phyloP scores from a whole-genome alignment of 2,113 vertebrate species.

The Speoplatyrhinus poulsoni region DNA sequence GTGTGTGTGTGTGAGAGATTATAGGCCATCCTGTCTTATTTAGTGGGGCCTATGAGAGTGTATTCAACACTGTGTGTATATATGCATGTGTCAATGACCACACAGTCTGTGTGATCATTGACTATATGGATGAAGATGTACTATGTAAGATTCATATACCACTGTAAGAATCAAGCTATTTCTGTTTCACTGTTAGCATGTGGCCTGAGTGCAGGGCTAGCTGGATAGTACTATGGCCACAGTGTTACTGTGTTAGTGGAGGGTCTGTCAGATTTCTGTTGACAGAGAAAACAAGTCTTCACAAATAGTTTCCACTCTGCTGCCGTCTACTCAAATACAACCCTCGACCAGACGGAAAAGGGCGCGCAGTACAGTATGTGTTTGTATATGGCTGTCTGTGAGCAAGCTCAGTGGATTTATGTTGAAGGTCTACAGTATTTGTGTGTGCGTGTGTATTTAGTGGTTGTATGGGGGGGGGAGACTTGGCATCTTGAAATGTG shows the following conservation, averaged over 20 bases:
- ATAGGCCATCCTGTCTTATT: background rate
- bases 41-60: too few relatives aligned
- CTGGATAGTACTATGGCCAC: slow-evolving; percentile 29
- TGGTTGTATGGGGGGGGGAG: slow-evolving; percentile 9
- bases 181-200: slow-evolving; percentile 16
- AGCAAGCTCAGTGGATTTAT: background rate
- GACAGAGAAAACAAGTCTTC: slow-evolving; percentile 71
- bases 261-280: slow-evolving; percentile 59
- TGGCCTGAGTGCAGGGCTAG: slow-evolving; percentile 23
- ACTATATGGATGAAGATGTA: background rate
- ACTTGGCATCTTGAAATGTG: slow-evolving; percentile 42
- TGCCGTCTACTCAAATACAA: slow-evolving; percentile 57
- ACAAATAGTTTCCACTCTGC: slow-evolving; percentile 65
- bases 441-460: background rate
- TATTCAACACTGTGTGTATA: too few relatives aligned
- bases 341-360: slow-evolving; percentile 63
- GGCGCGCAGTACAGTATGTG: slow-evolving; percentile 22
- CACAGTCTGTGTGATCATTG: background rate
- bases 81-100: too few relatives aligned
- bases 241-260: slow-evolving; percentile 35
- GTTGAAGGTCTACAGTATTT: background rate
- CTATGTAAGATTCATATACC: too few relatives aligned
- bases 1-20: background rate
- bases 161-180: slow-evolving; percentile 26
- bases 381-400: slow-evolving; percentile 10